Conservation (phyloP, 1,140 invertebrate genomes). For the Zaprionus ornatus region DNA sequence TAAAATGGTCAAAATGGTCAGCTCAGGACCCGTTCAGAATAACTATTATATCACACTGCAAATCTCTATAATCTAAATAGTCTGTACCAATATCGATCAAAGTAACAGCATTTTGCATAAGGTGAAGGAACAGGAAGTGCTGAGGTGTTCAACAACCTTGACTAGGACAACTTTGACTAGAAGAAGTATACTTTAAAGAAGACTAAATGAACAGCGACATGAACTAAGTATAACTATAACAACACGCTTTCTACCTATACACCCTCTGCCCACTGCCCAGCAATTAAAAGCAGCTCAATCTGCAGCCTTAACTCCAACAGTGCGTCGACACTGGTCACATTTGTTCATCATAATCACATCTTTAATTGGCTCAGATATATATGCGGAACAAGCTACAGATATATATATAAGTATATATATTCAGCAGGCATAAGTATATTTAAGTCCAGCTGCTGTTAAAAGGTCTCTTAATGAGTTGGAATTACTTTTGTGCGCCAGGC, state of each 20-base stretch:
- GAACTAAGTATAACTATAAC: neutral
- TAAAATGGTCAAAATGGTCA: too few relatives aligned
- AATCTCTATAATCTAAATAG: too few relatives aligned
- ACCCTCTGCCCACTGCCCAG: neutral
- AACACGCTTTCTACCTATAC: neutral
- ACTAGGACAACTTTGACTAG: neutral
- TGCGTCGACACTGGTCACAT: neutral
- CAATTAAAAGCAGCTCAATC: slow-evolving; percentile 20
- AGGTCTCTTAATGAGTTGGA: slow-evolving; percentile 46
- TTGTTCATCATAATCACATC: slow-evolving; percentile 29
- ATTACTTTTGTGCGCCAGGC: slow-evolving; percentile 22
- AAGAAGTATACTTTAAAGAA: neutral
- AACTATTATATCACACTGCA: too few relatives aligned
- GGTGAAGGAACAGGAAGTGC: too few relatives aligned
- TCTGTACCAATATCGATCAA: too few relatives aligned
- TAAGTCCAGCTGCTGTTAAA: slow-evolving; percentile 39
- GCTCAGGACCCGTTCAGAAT: too few relatives aligned
- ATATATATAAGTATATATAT: neutral
- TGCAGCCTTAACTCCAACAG: neutral
- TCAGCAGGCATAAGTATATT: slow-evolving; percentile 12
- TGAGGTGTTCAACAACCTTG: neutral
- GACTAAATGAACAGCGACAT: neutral
- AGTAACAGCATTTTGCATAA: too few relatives aligned
- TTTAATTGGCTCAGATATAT: slow-evolving; percentile 17
- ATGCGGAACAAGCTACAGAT: neutral